A percentile compares a stretch with the other conserved stretches of the same genome.
Evolutionary conservation across 2,113 vertebrate genomes (phyloP).

Genomic region (Pteropus alecto): DNA sequence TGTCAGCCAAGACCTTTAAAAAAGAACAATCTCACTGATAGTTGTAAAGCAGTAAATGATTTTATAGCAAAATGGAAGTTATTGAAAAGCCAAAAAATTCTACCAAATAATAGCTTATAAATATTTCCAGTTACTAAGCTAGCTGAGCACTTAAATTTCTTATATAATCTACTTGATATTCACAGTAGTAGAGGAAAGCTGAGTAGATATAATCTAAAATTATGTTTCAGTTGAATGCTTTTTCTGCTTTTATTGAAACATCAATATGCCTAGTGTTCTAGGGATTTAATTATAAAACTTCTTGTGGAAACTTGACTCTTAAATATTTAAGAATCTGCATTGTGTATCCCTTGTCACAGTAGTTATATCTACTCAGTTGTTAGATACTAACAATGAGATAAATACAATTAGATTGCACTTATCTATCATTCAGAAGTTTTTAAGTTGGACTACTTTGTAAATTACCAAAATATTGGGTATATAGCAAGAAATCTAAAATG

Average conservation of each 20-base stretch:
- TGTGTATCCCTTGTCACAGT: neutral
- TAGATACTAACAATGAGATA: neutral
- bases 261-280: neutral
- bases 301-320: neutral
- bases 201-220: constrained; percentile 33
- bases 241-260: neutral
- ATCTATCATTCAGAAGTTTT: neutral
- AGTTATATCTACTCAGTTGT: neutral
- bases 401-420: neutral
- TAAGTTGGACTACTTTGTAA: neutral
- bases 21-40: neutral
- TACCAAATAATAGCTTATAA: neutral
- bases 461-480: neutral
- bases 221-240: neutral
- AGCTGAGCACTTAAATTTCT: constrained; percentile 5
- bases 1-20: constrained; percentile 9
- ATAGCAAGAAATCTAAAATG: constrained; percentile 2
- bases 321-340: constrained; percentile 18
- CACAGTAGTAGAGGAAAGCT: neutral
- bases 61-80: constrained; percentile 31
- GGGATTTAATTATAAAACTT: neutral
- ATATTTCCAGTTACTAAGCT: constrained; percentile 14
- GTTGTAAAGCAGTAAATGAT: constrained; percentile 1
- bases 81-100: constrained; percentile 28
- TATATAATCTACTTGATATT: neutral